A percentile compares a stretch with the other conserved stretches of the same genome.
Conservation (phyloP, 2,888 invertebrate genomes). For the Cantharis lateralis region DNA sequence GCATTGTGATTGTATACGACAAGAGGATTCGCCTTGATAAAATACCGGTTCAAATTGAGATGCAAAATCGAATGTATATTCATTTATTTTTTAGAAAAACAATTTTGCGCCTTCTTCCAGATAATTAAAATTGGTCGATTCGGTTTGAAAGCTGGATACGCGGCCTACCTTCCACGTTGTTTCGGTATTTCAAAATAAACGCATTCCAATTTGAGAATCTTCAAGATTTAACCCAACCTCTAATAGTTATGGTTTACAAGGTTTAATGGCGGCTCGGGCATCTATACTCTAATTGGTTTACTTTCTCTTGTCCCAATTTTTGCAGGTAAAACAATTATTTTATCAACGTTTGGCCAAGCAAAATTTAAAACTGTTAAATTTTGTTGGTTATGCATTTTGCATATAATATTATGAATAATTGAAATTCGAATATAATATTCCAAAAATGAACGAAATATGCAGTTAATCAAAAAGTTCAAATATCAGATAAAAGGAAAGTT, state of each 20-base stretch:
- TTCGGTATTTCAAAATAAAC: not conserved
- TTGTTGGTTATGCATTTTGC: no score
- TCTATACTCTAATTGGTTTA: not conserved
- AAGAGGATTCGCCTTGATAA: slow-evolving; percentile 52
- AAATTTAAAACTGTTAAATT: not conserved
- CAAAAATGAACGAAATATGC: not conserved
- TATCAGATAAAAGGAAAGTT: not conserved
- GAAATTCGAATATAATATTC: not conserved
- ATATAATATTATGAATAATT: not conserved
- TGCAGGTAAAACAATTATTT: not conserved
- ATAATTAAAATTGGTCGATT: not conserved
- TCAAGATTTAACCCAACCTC: not conserved
- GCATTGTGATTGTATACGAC: slow-evolving; percentile 57
- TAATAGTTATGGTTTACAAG: not conserved
- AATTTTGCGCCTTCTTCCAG: not conserved
- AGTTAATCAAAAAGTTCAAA: not conserved
- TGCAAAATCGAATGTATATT: slow-evolving; percentile 47
- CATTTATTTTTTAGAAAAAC: slow-evolving; percentile 35
- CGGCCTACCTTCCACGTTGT: not conserved
- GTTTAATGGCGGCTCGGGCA: not conserved
- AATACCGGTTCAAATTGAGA: slow-evolving; percentile 52
- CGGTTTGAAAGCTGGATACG: not conserved
- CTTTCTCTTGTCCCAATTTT: not conserved
- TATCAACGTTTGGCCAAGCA: not conserved
- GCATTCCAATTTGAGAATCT: not conserved